phyloP scores from a whole-genome alignment of 2,113 vertebrate species.

The Engraulis encrasicolus region DNA sequence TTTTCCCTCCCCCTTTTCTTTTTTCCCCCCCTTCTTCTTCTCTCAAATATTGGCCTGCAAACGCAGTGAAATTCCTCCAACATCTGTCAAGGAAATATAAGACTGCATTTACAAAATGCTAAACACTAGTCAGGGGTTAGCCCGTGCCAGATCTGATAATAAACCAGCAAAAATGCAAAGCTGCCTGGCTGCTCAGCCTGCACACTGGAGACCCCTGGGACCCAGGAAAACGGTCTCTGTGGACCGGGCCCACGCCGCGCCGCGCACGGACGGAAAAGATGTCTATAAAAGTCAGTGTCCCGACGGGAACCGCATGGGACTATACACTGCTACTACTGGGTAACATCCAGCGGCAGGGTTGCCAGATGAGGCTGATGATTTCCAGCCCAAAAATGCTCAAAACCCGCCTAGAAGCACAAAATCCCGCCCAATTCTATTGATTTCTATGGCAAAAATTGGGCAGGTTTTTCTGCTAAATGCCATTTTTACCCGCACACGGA shows the following conservation, averaged over 20 bases:
- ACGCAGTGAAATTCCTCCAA: slow-evolving; percentile 68
- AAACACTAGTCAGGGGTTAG: slow-evolving; percentile 64
- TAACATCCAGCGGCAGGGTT: too few species aligned
- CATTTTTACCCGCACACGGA: too few species aligned
- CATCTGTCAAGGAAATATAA: slow-evolving; percentile 73
- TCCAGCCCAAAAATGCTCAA: too few species aligned
- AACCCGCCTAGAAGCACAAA: too few species aligned
- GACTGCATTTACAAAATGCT: slow-evolving; percentile 66
- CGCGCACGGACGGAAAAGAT: too few species aligned
- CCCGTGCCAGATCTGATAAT: slow-evolving; percentile 69
- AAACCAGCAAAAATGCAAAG: slow-evolving; percentile 53
- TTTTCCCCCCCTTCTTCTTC: slow-evolving; percentile 56
- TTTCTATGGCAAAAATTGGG: too few species aligned
- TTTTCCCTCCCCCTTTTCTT: too few species aligned
- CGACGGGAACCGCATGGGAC: too few species aligned
- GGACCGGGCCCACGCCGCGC: slow-evolving; percentile 37
- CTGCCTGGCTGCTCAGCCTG: too few species aligned
- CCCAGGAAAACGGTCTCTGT: slow-evolving; percentile 21
- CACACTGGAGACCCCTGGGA: slow-evolving; percentile 35
- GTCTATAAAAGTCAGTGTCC: slow-evolving; percentile 35
- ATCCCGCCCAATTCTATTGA: too few species aligned
- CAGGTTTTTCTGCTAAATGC: too few species aligned
- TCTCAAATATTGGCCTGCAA: slow-evolving; percentile 59
- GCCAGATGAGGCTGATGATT: too few species aligned
- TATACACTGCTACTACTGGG: slow-evolving; percentile 16